Evolutionary conservation across 1,140 invertebrate genomes (phyloP), one percentile per base, ranked within the genome.

Genomic region (Caenorhabditis remanei): DNA sequence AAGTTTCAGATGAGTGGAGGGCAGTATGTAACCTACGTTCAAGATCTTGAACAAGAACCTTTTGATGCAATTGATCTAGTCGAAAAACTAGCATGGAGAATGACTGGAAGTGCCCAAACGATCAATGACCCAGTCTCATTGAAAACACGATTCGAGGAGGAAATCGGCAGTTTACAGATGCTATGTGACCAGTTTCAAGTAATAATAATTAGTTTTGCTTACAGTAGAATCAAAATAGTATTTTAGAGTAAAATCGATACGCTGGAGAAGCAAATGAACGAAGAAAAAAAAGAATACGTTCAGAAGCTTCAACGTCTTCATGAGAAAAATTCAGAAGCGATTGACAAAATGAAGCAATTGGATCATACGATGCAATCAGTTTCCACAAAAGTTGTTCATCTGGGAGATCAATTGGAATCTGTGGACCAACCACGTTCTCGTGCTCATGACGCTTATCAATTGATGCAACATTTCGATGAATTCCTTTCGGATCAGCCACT

Each of bases 51-150:
- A 48, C 91, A 92, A 96, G 97, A 98, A 92, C 96, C 97, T 0
- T 99, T 98, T 93, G 96, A 98, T 94, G 95, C 96, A 40, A 96
- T 97, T 93, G 97, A 98, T 91, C 99, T 99, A 95, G 97, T 99
- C 1, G 98, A 99, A 93, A 94, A 97, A 86, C 94, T 99, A 89
- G 97, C 97, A 86, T 97, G 97, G 95, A 95, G 97, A 91, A 96
- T 96, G 55, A 96, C 96, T 90, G 96, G 96, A 91, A 95, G 95
- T 24, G 85, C 65, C 16, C 84, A 89, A 11, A 85, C 85, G 14
- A 84, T 90, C 24, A 82, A 87, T n/a, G 91, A 92, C 84, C 91
- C 90, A 7, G 88, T 88, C 7, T 87, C 85, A 71, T 84, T 92
- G 40, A 92, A 91, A 67, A 89, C 86, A 24, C 91, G 91, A 87